phyloP scores from a whole-genome alignment of 2,888 invertebrate species.

The Lottia scabra region DNA sequence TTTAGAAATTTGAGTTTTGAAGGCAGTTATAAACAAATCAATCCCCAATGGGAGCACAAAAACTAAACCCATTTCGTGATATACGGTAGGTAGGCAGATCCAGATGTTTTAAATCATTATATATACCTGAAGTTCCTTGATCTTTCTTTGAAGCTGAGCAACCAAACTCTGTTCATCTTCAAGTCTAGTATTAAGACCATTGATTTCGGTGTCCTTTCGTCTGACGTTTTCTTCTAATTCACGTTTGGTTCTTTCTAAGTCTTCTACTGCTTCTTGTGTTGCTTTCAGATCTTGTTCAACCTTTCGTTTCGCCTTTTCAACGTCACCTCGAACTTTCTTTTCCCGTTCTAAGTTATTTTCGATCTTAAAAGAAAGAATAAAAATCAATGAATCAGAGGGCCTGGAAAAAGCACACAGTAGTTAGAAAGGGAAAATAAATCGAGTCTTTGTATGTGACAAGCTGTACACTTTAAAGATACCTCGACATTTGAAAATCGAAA shows the following conservation, averaged over 20 bases:
- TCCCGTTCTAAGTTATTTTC: constrained; percentile 99
- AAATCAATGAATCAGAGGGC: no score
- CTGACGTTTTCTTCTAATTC: constrained; percentile 25
- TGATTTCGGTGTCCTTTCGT: constrained; percentile 97
- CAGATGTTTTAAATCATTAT: no score
- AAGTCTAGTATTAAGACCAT: constrained; percentile 89
- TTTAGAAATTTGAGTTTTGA: no score
- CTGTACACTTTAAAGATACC: no score
- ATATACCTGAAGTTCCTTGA: constrained; percentile 87
- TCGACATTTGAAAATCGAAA: no score
- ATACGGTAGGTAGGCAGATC: no score
- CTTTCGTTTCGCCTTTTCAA: constrained; percentile 98
- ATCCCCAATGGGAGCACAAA: no score
- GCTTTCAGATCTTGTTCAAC: constrained; percentile 98
- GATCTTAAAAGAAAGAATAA: constrained; percentile 70
- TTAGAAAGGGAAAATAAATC: no score
- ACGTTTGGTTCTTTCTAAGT: constrained; percentile 67
- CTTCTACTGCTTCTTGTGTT: constrained; percentile 69
- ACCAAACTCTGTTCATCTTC: constrained; percentile 98
- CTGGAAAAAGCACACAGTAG: no score
- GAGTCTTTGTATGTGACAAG: no score
- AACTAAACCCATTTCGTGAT: no score
- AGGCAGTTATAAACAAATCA: no score
- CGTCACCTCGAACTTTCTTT: constrained; percentile 97
- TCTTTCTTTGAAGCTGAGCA: constrained; percentile 96